Conservation (phyloP, 2,797 vertebrate genomes). For the Serranus cabrilla region DNA sequence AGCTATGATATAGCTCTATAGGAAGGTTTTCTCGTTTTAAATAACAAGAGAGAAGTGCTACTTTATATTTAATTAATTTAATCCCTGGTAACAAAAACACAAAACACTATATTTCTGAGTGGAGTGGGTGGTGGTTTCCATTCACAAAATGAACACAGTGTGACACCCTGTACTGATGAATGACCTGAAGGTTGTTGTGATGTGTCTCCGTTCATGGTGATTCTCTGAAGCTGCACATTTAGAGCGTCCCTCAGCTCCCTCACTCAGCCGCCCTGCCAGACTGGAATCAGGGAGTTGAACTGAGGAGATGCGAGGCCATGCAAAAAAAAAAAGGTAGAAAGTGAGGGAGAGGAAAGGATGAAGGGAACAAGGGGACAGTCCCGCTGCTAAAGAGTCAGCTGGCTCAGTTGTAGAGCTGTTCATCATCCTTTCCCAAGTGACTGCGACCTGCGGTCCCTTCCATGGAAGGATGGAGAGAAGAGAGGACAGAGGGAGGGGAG, state of each 20-base stretch:
- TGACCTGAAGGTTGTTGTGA: conserved; percentile 83
- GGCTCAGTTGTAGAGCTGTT: conserved; percentile 82
- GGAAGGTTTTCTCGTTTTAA: conserved; percentile 20
- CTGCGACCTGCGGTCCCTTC: conserved; percentile 68
- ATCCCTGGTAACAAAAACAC: conserved; percentile 20
- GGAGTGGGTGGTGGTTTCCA: conserved; percentile 34
- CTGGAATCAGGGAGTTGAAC: conserved; percentile 57
- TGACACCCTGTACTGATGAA: conserved; percentile 80
- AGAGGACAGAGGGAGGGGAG: conserved; percentile 38
- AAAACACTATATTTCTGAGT: not conserved
- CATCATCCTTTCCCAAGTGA: conserved; percentile 81
- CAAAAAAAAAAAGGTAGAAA: conserved; percentile 7
- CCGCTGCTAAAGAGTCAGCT: conserved; percentile 84
- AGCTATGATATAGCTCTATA: conserved; percentile 27
- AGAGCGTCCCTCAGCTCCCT: conserved; percentile 46
- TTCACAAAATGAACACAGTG: conserved; percentile 48
- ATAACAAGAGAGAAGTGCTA: conserved; percentile 8
- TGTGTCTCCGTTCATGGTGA: conserved; percentile 62
- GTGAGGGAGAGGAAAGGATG: conserved; percentile 37
- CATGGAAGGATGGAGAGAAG: conserved; percentile 39
- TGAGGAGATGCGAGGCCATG: conserved; percentile 51
- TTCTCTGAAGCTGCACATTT: conserved; percentile 51
- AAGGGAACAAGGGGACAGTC: conserved; percentile 70
- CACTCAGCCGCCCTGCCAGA: conserved; percentile 39
- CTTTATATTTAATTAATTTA: not conserved